Base-by-base conservation (phyloP, 1,140 invertebrate genomes). In the Psix sp. region DNA sequence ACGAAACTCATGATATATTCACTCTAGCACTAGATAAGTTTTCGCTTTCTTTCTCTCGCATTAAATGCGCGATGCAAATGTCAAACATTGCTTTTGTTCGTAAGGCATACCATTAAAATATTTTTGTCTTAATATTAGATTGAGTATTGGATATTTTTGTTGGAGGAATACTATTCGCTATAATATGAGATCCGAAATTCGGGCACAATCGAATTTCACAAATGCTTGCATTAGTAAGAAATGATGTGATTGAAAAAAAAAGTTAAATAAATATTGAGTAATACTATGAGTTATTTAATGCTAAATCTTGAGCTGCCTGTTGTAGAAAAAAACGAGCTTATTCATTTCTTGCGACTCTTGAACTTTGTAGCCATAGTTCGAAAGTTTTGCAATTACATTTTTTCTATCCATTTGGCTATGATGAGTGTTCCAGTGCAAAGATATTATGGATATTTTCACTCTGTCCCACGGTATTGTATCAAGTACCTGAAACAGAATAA, bases 391-490 rank as follows among this genome's bases (percentile, higher is more conserved):
- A 18, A 86, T 77, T 29, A 88, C 79, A 63, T 35, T 81, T 52
- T 80, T 81, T 9, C 78, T 83, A 33, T 87, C 86, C 0, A 49
- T 17, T 11, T 85, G 82, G 20, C 71, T 85, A 20, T 84, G 84
- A 39, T 85, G 81, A 26, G 76, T 38, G 45, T 79, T 83, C 84
- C 83, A 86, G 7, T 86, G 82, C 26, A 88, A 86, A 31, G 84
- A 85, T 39, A 88, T 45, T 17, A 83, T 74, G 5, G 81, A 85
- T 83, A 88, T 86, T 54, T 81, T 80, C 43, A 85, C 80, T 48
- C 78, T 75, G 11, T 87, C 83, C 86, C 86, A 87, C 9, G 86
- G 85, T 33, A 88, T 86, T 33, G 85, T 86, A 43, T 86, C 85
- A 24, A 87, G 80, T 3, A 87, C 81, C 85, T 87, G 72, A 6